Base-by-base conservation (phyloP, 2,113 vertebrate species). In the Nesogale talazaci region DNA sequence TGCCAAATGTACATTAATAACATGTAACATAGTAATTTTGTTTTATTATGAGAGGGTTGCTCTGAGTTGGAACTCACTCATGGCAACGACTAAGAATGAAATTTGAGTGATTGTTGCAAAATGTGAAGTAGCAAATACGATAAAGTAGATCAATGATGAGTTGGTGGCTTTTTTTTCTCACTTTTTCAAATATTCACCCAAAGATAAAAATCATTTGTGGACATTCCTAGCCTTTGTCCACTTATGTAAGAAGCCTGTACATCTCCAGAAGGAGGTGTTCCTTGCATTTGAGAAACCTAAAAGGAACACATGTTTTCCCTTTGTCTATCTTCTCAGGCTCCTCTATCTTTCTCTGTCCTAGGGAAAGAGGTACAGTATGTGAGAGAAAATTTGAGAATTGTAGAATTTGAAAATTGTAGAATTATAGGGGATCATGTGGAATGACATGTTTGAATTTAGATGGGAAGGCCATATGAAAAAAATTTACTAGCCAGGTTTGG, bases 271-370 rank as follows among this genome's bases (percentile, higher is more conserved):
- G 25, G n/a, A 83, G 29, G 57, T 52, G 16, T 75, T 31, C 38
- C 81, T 88, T 86, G 74, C 57, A 81, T 77, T 34, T 87, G 79
- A 96, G 91, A 84, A 93, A 81, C 3, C 3, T 27, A 59, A 76
- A 90, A 78, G 15, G 36, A 72, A 42, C 56, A 3, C 19, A 4
- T 56, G 52, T 3, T 16, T 87, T 6, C 76, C 25, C 22, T 87
- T 89, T 72, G 22, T 57, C 46, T 61, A 12, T n/a, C n/a, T 90
- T 25, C 29, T 17, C 2, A 34, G 56, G 38, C 23, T n/a, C n/a
- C n/a, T n/a, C n/a, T n/a, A n/a, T n/a, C n/a, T n/a, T n/a, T n/a
- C n/a, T n/a, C n/a, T n/a, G 59, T 59, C 92, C 40, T 52, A 52
- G 46, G 46, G 46, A 52, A 52, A 52, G 10, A 52, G 46, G 46